Evolutionary conservation across 2,888 invertebrate species (phyloP).

Genomic region (Yponomeuta sedellus): DNA sequence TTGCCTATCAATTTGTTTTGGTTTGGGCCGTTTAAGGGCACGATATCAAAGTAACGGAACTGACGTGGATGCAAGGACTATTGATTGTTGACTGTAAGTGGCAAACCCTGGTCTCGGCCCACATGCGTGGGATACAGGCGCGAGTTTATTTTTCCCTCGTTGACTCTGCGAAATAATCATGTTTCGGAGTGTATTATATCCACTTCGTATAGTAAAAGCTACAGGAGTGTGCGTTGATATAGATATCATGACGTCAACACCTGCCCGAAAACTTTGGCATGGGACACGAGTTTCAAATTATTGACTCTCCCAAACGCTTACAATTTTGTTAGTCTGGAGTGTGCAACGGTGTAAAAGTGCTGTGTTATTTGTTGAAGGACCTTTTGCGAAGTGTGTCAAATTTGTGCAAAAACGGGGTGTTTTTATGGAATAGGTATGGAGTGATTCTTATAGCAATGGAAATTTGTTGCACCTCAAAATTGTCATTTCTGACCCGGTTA

Average conservation of each 20-base stretch:
- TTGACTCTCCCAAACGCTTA: constrained; percentile 63
- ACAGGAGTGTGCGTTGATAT: constrained; percentile 43
- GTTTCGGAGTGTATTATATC: not conserved
- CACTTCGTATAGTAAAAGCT: not conserved
- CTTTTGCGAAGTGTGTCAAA: not conserved
- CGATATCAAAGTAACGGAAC: too few species aligned
- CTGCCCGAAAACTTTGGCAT: constrained; percentile 70
- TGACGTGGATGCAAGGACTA: too few species aligned
- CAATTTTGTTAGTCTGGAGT: constrained; percentile 67
- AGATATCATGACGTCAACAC: constrained; percentile 63
- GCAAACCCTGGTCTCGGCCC: too few species aligned
- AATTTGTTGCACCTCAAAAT: too few species aligned
- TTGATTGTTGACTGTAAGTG: too few species aligned
- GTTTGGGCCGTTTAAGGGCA: too few species aligned
- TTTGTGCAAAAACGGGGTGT: not conserved
- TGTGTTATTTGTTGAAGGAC: constrained; percentile 30
- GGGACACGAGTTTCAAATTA: constrained; percentile 65
- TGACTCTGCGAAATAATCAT: not conserved
- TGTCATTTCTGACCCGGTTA: too few species aligned
- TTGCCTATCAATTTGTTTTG: too few species aligned
- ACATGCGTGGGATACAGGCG: not conserved
- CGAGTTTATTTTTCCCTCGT: not conserved
- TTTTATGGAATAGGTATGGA: not conserved
- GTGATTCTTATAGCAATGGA: not conserved
- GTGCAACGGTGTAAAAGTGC: constrained; percentile 48